These are phyloP conservation scores for Catharus fuscescens DNA, from an alignment of 2,113 vertebrate genomes.

Conservation along the genomic window DNA sequence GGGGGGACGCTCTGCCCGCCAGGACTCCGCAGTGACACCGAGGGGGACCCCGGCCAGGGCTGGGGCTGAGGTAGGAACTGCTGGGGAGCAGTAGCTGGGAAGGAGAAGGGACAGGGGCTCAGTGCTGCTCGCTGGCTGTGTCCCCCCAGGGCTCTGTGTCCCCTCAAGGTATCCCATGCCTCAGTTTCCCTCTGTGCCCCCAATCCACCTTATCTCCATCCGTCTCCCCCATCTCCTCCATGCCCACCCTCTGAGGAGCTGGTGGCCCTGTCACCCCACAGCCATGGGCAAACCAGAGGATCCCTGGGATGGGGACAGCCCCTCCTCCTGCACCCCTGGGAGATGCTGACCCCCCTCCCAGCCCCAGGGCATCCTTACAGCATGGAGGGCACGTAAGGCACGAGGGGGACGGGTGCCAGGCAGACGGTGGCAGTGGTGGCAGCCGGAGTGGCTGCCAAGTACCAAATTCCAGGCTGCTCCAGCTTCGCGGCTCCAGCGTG, in stretches of 20 bases:
- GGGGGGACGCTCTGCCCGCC: neutral
- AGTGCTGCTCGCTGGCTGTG: fast-evolving
- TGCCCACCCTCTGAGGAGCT: neutral
- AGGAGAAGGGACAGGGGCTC: neutral
- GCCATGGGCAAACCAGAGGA: fast-evolving
- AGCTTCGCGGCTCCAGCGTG: neutral
- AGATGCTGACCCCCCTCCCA: too few species aligned
- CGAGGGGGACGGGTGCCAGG: slow-evolving; percentile 66
- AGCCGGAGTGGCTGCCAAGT: slow-evolving; percentile 41
- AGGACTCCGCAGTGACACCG: neutral
- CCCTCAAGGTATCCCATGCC: too few species aligned
- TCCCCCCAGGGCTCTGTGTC: neutral
- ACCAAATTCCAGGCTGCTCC: slow-evolving; percentile 48
- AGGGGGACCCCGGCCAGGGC: neutral
- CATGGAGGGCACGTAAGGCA: slow-evolving; percentile 71
- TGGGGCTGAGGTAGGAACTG: slow-evolving; percentile 63
- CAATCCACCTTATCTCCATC: fast-evolving
- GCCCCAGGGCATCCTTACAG: slow-evolving; percentile 61
- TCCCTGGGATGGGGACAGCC: neutral
- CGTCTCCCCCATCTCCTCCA: neutral
- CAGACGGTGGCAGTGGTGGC: slow-evolving; percentile 57
- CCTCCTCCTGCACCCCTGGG: neutral
- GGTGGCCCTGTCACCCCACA: fast-evolving
- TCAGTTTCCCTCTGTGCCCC: neutral
- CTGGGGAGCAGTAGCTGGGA: slow-evolving; percentile 76